phyloP scores from a whole-genome alignment of 2,113 vertebrate species.

The Rousettus leschenaultii region DNA sequence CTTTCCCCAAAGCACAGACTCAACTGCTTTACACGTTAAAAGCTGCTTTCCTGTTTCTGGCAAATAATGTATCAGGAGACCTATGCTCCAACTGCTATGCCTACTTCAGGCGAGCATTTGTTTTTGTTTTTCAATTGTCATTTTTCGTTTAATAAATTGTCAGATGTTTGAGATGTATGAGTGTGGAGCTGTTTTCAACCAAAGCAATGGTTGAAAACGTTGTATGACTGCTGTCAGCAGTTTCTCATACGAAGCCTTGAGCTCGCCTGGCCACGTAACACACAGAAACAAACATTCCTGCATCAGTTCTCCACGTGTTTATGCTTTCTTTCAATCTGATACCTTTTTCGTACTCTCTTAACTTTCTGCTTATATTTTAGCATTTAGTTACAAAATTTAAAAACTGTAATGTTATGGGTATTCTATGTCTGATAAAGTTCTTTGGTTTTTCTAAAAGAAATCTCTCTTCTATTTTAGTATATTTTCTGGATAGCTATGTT shows the following conservation, averaged over 20 bases:
- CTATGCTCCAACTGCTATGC: not conserved
- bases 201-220: not conserved
- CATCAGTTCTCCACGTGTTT: too few species aligned
- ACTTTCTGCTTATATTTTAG: not conserved
- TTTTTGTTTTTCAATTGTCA: not conserved
- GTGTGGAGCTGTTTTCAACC: not conserved
- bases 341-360: not conserved
- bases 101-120: not conserved
- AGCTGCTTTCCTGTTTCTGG: not conserved
- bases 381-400: not conserved
- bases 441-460: not conserved
- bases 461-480: not conserved
- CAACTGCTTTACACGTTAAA: not conserved
- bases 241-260: fast-evolving
- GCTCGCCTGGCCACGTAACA: fast-evolving
- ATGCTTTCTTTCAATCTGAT: not conserved
- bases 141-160: not conserved
- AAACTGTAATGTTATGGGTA: not conserved
- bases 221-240: not conserved
- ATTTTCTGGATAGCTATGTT: not conserved
- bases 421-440: not conserved
- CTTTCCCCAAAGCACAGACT: not conserved
- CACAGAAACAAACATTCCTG: not conserved
- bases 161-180: not conserved
- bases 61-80: not conserved